Evolutionary conservation across 2,888 invertebrate genomes (phyloP).

Genomic region (Chrysodeixis includens): DNA sequence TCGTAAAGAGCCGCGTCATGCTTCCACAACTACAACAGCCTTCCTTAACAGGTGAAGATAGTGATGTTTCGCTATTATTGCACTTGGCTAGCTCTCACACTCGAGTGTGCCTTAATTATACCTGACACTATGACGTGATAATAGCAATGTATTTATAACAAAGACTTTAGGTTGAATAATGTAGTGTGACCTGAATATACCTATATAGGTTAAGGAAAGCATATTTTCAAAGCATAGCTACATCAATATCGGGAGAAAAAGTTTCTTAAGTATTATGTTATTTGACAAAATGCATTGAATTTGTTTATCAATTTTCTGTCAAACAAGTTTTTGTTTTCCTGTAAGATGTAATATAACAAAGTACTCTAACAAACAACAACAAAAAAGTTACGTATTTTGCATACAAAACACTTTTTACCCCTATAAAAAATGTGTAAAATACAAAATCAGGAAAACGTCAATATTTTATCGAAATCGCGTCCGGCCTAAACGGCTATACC

Average conservation of each 20-base stretch:
- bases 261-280: too few species aligned
- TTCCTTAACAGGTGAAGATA: too few species aligned
- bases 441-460: background rate
- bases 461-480: constrained; percentile 1
- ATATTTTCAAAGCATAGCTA: too few species aligned
- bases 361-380: too few species aligned
- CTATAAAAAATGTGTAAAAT: background rate
- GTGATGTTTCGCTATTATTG: background rate
- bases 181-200: background rate
- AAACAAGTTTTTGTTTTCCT: too few species aligned
- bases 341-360: too few species aligned
- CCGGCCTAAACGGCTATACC: background rate
- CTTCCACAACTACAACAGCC: too few species aligned
- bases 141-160: background rate
- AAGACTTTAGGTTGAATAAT: background rate
- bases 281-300: too few species aligned
- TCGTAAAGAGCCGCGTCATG: too few species aligned
- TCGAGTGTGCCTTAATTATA: background rate
- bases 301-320: too few species aligned
- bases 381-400: background rate
- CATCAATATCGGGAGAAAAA: too few species aligned
- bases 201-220: too few species aligned
- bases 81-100: background rate
- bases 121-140: background rate
- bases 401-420: background rate